Percentiles rank a stretch among this genome's conserved stretches.
Evolutionary conservation across 35 echinoderm and acorn worm genomes (phyloP).

Genomic region (Ophioderma brevispina): DNA sequence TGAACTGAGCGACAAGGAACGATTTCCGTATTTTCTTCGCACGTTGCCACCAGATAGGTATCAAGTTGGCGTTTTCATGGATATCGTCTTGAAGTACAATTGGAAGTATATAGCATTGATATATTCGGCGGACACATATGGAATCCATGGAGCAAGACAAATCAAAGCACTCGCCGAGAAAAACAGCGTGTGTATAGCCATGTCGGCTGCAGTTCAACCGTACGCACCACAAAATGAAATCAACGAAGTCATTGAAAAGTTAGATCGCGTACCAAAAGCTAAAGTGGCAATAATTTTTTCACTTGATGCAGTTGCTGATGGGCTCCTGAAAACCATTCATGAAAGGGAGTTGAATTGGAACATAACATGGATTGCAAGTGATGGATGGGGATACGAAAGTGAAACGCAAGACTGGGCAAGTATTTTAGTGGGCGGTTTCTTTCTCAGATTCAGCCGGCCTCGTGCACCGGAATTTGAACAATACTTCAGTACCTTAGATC

Average conservation of each 20-base stretch:
- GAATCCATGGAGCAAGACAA: conserved; percentile 2
- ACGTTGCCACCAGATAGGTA: conserved; percentile 32
- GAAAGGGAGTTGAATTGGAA: not conserved
- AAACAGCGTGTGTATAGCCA: not conserved
- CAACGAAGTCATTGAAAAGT: not conserved
- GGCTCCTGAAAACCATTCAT: not conserved
- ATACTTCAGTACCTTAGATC: not conserved
- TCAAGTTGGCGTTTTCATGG: conserved; percentile 31
- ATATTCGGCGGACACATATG: conserved; percentile 14
- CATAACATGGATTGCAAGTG: not conserved
- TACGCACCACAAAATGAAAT: not conserved
- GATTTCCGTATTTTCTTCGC: conserved; percentile 50
- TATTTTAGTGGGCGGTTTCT: not conserved
- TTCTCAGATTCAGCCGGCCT: not conserved
- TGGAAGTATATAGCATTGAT: conserved; percentile 30
- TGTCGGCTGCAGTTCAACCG: not conserved
- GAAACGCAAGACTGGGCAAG: not conserved
- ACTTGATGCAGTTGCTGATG: not conserved
- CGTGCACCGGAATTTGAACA: not conserved
- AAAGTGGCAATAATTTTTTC: conserved; percentile 7
- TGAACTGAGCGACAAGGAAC: conserved; percentile 27
- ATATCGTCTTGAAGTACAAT: conserved; percentile 30
- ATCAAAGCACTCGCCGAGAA: not conserved
- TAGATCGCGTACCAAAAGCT: not conserved
- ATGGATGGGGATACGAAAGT: not conserved